A percentile compares a stretch with the other conserved stretches of the same genome.
These are phyloP conservation scores for Calcarius ornatus DNA, from an alignment of 2,113 vertebrate genomes.

Conservation along the genomic window DNA sequence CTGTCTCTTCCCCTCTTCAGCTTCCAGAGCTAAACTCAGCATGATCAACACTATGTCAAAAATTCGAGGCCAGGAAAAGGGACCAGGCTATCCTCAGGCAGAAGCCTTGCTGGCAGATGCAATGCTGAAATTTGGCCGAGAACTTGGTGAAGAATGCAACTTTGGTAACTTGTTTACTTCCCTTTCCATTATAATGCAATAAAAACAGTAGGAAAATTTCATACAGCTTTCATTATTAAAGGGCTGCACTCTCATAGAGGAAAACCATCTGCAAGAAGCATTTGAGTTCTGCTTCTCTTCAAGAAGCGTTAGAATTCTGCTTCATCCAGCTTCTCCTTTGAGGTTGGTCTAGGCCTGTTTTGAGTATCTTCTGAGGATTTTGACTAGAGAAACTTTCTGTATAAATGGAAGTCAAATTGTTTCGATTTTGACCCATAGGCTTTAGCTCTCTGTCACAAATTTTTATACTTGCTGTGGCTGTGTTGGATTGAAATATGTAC, in stretches of 20 bases:
- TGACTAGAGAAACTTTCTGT: not conserved
- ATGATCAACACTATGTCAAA: slow-evolving; percentile 99
- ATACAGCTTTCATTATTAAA: not conserved
- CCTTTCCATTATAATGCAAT: not conserved
- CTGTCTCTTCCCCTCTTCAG: slow-evolving; percentile 67
- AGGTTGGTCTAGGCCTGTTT: not conserved
- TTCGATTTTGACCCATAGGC: not conserved
- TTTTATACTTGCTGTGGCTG: not conserved
- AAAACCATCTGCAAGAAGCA: not conserved
- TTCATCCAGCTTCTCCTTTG: not conserved
- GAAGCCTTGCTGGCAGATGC: slow-evolving; percentile 90
- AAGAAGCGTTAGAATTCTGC: not conserved
- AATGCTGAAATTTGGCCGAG: slow-evolving; percentile 93
- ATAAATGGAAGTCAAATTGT: not conserved
- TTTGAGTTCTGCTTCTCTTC: not conserved
- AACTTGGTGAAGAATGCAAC: slow-evolving; percentile 94
- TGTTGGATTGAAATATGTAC: not conserved
- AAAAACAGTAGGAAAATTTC: not conserved
- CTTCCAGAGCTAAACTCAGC: slow-evolving; percentile 97
- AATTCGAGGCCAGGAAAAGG: slow-evolving; percentile 95
- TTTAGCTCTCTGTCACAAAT: not conserved
- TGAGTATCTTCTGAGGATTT: not conserved
- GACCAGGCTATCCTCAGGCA: slow-evolving; percentile 93
- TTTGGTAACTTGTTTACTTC: slow-evolving; percentile 82
- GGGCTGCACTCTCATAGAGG: not conserved